Conservation (phyloP, 2,113 vertebrate species). For the Excalfactoria chinensis region DNA sequence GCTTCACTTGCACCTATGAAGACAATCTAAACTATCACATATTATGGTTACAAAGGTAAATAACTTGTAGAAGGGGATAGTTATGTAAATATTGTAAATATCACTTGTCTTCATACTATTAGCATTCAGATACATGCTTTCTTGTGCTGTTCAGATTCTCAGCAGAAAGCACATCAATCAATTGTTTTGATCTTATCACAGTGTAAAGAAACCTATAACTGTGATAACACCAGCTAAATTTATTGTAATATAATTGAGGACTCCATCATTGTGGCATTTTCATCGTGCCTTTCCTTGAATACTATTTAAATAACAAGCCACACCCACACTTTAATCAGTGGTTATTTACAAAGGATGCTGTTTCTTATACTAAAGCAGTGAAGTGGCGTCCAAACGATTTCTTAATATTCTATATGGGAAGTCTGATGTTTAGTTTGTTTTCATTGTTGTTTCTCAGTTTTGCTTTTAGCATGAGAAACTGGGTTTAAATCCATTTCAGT, state of each 20-base stretch:
- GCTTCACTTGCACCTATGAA: neutral
- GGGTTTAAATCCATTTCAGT: neutral
- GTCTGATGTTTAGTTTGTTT: conserved; percentile 29
- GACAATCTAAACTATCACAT: neutral
- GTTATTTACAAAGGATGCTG: conserved; percentile 34
- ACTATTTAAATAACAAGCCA: conserved; percentile 22
- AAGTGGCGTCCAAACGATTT: neutral
- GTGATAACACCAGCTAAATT: conserved; percentile 51
- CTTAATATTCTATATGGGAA: neutral
- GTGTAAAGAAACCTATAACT: conserved; percentile 51
- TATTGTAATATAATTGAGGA: conserved; percentile 63
- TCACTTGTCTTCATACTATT: conserved; percentile 42
- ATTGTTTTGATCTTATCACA: conserved; percentile 67
- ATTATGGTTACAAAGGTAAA: conserved; percentile 39
- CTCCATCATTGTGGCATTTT: conserved; percentile 62
- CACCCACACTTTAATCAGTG: neutral
- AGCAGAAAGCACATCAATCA: conserved; percentile 43
- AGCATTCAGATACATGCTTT: conserved; percentile 39
- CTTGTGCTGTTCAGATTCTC: conserved; percentile 29
- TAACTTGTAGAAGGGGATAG: conserved; percentile 14
- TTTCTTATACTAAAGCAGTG: neutral
- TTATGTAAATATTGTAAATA: conserved; percentile 54
- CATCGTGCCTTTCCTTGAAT: conserved; percentile 47
- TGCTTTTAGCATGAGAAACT: neutral
- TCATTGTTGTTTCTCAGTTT: neutral